Conservation (phyloP, 2,888 invertebrate species). For the Andrena camellia region DNA sequence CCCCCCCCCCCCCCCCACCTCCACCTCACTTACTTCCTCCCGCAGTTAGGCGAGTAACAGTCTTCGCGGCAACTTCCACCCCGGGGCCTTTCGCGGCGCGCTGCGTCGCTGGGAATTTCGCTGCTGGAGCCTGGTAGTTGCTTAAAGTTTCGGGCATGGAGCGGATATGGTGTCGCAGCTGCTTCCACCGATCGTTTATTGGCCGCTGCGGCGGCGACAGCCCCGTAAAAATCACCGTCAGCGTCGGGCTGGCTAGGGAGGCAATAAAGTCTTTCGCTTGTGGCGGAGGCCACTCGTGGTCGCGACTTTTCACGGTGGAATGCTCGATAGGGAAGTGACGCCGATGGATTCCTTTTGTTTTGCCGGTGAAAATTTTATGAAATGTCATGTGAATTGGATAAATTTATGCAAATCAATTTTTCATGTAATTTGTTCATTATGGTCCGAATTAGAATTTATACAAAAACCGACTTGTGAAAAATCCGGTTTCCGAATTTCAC, state of each 20-base stretch:
- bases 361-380: no score
- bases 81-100: no score
- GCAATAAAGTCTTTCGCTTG: slow-evolving; percentile 5
- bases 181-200: neutral
- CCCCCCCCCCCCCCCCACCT: no score
- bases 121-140: neutral
- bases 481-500: no score
- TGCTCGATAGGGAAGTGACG: neutral
- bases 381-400: no score
- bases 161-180: slow-evolving; percentile 5
- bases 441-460: no score
- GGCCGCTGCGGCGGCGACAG: neutral
- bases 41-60: slow-evolving; percentile 21
- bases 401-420: no score
- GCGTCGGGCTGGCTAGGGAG: neutral
- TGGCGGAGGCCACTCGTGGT: neutral
- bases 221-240: slow-evolving; percentile 27
- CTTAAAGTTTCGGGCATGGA: slow-evolving; percentile 8
- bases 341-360: no score
- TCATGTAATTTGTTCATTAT: no score
- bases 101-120: slow-evolving; percentile 12
- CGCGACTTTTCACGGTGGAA: slow-evolving; percentile 5
- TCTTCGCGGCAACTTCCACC: slow-evolving; percentile 21
- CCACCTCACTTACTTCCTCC: slow-evolving; percentile 9
- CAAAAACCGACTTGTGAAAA: no score